These are phyloP conservation scores for Artibeus jamaicensis DNA, from an alignment of 2,797 vertebrate species.

Conservation along the genomic window DNA sequence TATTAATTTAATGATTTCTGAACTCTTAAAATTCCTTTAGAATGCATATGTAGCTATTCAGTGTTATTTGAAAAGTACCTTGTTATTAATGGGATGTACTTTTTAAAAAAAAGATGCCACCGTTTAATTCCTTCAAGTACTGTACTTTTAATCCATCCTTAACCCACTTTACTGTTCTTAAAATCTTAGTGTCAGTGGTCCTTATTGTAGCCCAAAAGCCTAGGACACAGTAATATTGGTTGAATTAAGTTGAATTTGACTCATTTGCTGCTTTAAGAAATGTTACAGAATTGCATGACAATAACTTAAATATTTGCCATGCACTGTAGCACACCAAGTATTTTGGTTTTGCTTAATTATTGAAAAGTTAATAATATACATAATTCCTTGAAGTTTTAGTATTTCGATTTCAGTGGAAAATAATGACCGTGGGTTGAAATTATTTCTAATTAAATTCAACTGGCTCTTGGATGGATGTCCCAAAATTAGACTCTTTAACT, in stretches of 20 bases:
- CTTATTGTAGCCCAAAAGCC: not conserved
- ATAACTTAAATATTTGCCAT: not conserved
- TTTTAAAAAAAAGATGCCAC: not conserved
- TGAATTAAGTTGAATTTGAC: not conserved
- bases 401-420: not conserved
- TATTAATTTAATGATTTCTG: constrained; percentile 1
- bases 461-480: not conserved
- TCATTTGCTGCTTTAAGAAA: not conserved
- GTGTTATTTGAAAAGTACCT: not conserved
- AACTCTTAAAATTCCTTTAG: not conserved
- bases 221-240: not conserved
- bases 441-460: not conserved
- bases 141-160: not conserved
- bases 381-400: not conserved
- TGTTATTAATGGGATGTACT: not conserved
- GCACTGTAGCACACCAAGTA: not conserved
- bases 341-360: not conserved
- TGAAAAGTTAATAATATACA: not conserved
- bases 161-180: not conserved
- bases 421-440: not conserved
- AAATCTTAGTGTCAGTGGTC: not conserved
- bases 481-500: not conserved
- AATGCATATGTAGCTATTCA: not conserved
- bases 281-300: too few relatives aligned
- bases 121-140: not conserved